Percentiles rank a stretch among this genome's conserved stretches.
Evolutionary conservation across 2,113 vertebrate species (phyloP).

Genomic region (Mystacornis crossleyi): DNA sequence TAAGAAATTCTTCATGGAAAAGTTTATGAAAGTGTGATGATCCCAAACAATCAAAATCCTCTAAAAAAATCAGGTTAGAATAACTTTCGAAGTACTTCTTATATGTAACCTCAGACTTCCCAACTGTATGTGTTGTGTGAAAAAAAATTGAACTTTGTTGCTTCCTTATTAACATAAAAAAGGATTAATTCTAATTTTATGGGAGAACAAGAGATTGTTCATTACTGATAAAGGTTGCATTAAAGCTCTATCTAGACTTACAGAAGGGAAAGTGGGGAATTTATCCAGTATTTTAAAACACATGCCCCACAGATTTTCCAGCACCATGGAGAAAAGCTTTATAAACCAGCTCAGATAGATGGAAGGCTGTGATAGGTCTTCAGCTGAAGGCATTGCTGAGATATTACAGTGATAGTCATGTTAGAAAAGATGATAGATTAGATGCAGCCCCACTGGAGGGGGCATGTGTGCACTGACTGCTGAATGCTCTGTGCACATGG

Average conservation of each 20-base stretch:
- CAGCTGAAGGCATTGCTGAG: conserved; percentile 45
- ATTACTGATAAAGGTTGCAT: neutral
- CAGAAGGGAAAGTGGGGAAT: neutral
- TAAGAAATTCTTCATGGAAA: neutral
- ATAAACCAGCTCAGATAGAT: conserved; percentile 13
- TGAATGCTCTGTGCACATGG: neutral
- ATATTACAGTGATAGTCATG: conserved; percentile 58
- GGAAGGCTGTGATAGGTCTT: conserved; percentile 44
- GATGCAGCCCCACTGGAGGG: conserved; percentile 56
- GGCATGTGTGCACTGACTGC: conserved; percentile 39
- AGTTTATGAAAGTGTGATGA: neutral
- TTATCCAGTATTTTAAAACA: conserved; percentile 14
- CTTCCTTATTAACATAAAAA: neutral
- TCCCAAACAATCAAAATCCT: neutral
- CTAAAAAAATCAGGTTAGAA: neutral
- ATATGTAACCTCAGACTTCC: neutral
- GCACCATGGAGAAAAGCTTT: conserved; percentile 4
- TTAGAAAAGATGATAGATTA: conserved; percentile 62
- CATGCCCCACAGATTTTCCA: conserved; percentile 3
- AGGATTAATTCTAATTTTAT: conserved; percentile 18
- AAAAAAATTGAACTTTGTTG: conserved; percentile 10
- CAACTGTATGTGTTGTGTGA: neutral
- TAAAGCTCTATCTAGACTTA: neutral
- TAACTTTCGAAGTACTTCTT: neutral
- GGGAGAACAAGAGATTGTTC: neutral